Evolutionary conservation across 2,797 vertebrate genomes (phyloP).

Genomic region (Nyctibius grandis): DNA sequence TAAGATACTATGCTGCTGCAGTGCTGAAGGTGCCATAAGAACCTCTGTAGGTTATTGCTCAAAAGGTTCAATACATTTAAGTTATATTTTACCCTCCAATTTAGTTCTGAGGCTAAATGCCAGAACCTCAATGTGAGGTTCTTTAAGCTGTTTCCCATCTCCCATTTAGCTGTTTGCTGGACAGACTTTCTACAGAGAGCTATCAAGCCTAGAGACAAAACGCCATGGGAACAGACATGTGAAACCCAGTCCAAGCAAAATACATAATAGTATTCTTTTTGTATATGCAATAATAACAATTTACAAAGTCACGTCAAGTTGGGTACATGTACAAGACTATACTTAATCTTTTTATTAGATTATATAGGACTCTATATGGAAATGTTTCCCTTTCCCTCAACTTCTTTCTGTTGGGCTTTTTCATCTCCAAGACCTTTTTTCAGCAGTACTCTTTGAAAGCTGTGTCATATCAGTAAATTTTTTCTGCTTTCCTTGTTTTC

Average conservation of each 20-base stretch:
- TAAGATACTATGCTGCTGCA: background rate
- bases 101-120: constrained; percentile 16
- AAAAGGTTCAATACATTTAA: constrained; percentile 12
- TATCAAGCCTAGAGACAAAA: background rate
- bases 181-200: background rate
- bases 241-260: background rate
- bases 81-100: background rate
- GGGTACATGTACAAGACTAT: background rate
- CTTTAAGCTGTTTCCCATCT: background rate
- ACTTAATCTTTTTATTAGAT: background rate
- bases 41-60: background rate
- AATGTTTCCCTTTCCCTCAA: background rate
- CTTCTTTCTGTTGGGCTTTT: background rate
- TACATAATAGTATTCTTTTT: background rate
- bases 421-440: background rate
- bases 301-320: background rate
- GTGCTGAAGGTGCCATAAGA: background rate
- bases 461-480: background rate
- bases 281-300: background rate
- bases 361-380: background rate
- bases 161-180: background rate
- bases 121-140: background rate
- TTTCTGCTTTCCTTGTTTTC: background rate
- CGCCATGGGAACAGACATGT: background rate
- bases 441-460: background rate